Conservation (phyloP, 1,140 invertebrate genomes). For the Atta cephalotes region DNA sequence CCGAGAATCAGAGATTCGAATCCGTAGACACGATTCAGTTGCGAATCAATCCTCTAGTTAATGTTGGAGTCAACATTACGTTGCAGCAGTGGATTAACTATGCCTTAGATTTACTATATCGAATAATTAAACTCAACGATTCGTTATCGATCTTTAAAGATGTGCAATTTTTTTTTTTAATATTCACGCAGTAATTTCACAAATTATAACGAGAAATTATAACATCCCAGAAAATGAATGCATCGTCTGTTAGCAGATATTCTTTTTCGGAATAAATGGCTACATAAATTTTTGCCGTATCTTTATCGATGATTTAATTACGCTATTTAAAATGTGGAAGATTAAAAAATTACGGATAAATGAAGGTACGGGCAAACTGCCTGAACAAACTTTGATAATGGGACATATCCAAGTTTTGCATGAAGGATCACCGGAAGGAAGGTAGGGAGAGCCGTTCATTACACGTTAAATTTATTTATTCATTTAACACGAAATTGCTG, state of each 20-base stretch:
- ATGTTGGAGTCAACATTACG: neutral
- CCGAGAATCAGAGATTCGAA: slow-evolving; percentile 37
- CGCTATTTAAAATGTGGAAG: slow-evolving; percentile 11
- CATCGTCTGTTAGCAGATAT: neutral
- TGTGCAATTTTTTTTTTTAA: neutral
- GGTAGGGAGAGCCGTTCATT: slow-evolving; percentile 10
- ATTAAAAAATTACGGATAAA: slow-evolving; percentile 23
- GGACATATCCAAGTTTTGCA: neutral
- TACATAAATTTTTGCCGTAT: neutral
- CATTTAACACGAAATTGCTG: neutral
- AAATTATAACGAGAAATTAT: neutral
- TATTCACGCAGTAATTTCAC: neutral
- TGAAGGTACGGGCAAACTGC: neutral
- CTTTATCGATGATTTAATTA: slow-evolving; percentile 27
- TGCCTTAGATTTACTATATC: neutral
- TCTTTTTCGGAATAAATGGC: neutral
- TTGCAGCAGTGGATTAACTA: neutral
- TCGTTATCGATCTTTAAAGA: neutral
- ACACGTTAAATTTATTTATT: slow-evolving; percentile 47
- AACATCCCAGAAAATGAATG: neutral
- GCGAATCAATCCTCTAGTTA: slow-evolving; percentile 33
- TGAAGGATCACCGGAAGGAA: neutral
- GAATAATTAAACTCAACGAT: slow-evolving; percentile 37
- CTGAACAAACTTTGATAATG: slow-evolving; percentile 31
- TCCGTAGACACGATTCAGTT: slow-evolving; percentile 35